Base-by-base conservation (phyloP, 2,113 vertebrate genomes). In the Acanthochromis polyacanthus region DNA sequence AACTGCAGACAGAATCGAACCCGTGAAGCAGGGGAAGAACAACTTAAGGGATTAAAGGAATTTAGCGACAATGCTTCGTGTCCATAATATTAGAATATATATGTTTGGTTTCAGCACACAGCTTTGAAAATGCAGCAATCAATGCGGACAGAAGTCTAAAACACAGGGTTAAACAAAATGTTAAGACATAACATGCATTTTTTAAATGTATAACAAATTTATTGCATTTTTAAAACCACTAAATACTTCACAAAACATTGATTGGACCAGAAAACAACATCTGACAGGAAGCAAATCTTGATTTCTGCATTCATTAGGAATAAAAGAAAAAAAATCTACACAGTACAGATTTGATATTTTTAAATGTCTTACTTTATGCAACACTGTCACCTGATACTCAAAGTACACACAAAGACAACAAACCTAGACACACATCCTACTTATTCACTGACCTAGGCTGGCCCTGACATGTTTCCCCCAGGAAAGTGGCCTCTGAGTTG, bases 1-100 rank as follows among this genome's bases (percentile, higher is more conserved):
- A 99, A 50, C 98, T 99, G 91, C 0, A 75, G 46, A 83, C 43
- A 57, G 32, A 70, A 62, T 4, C 40, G 8, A 80, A 78, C 12
- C 25, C 25, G 64, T 15, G 11, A 58, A 60, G 20, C 40, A 52
- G 20, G 0, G 10, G 5, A 10, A 67, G 1, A 56, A 57, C 3
- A 58, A 62, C 6, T 19, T 2, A 51, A 38, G 48, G 11, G 28
- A 74, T 30, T n/a, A 38, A 46, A 52, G 38, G 55, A 17, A 59
- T n/a, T 14, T n/a, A 23, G 32, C 30, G 32, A 32, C 23, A 40
- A 32, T 55, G 7, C 25, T 52, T 36, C 32, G 8, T 36, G 32
- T 36, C 32, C 32, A 36, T 36, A 8, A 36, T 9, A 20, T 19
- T 1, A 3, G 43, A 58, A 30, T 48, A 25, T 48, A 25, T 40